A percentile compares a stretch with the other conserved stretches of the same genome.
These are phyloP conservation scores for Knipowitschia caucasica DNA, from an alignment of 2,797 vertebrate species.

Conservation along the genomic window DNA sequence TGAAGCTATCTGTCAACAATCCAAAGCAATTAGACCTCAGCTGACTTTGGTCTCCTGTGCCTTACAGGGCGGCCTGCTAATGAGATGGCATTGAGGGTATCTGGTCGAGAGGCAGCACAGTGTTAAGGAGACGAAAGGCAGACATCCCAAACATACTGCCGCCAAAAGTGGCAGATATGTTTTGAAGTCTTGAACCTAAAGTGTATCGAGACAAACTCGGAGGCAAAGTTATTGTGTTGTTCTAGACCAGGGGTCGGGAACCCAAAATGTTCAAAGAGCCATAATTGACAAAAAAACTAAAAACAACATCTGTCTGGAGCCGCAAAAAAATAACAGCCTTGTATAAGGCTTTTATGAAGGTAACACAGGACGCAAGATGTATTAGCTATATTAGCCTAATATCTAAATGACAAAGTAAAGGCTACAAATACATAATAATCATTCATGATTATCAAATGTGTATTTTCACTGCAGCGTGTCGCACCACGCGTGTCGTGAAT, in stretches of 20 bases:
- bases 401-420: no score
- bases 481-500: no score
- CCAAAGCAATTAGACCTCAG: conserved; percentile 52
- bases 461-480: no score
- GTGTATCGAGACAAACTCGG: neutral
- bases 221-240: neutral
- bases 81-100: conserved; percentile 27
- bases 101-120: conserved; percentile 9
- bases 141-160: conserved; percentile 19
- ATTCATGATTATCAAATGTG: no score
- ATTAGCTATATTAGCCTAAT: no score
- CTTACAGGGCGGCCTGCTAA: conserved; percentile 21
- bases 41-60: conserved; percentile 30
- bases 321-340: no score
- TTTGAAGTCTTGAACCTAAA: neutral
- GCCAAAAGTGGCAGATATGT: neutral
- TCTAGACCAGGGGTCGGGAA: neutral
- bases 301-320: no score
- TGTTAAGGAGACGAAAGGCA: conserved; percentile 33
- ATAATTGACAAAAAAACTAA: no score
- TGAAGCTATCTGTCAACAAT: conserved; percentile 39
- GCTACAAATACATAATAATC: no score
- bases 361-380: no score
- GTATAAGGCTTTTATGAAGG: no score
- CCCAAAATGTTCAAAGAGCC: no score